A percentile compares a stretch with the other conserved stretches of the same genome.
These are phyloP conservation scores for Nesogale talazaci DNA, from an alignment of 2,113 vertebrate species.

Conservation along the genomic window DNA sequence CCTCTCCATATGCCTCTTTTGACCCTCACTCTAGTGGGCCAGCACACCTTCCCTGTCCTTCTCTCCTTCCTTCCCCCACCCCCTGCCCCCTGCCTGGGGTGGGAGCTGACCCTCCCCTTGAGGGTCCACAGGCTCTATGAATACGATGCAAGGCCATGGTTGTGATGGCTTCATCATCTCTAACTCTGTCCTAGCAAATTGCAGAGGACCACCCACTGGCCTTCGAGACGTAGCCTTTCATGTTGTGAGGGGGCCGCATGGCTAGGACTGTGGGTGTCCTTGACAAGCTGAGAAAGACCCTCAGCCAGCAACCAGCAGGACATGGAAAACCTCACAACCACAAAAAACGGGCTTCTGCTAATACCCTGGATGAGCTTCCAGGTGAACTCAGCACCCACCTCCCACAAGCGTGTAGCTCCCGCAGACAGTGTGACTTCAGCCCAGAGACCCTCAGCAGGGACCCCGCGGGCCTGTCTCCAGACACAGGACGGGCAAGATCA, in stretches of 20 bases:
- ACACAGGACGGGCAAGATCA: too few species aligned
- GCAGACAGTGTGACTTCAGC: too few species aligned
- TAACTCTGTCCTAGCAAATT: background rate
- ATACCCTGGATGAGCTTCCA: background rate
- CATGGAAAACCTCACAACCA: background rate
- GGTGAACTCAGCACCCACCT: too few species aligned
- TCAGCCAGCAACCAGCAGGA: background rate
- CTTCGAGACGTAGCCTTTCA: background rate
- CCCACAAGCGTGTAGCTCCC: too few species aligned
- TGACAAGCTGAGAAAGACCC: too few species aligned
- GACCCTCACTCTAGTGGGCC: too few species aligned
- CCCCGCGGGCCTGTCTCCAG: too few species aligned
- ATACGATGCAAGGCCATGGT: rapidly evolving
- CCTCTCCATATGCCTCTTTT: background rate
- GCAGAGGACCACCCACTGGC: background rate
- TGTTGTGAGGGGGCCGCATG: background rate
- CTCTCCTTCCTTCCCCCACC: too few species aligned
- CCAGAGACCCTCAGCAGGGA: too few species aligned
- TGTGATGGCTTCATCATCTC: too few species aligned
- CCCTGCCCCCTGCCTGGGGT: rapidly evolving
- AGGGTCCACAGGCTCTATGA: background rate
- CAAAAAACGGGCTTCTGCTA: background rate
- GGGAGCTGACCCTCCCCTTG: background rate
- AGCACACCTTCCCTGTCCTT: background rate
- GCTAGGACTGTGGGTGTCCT: background rate